Base-by-base conservation (phyloP, 2,797 vertebrate species). In the Manis crassicaudata region DNA sequence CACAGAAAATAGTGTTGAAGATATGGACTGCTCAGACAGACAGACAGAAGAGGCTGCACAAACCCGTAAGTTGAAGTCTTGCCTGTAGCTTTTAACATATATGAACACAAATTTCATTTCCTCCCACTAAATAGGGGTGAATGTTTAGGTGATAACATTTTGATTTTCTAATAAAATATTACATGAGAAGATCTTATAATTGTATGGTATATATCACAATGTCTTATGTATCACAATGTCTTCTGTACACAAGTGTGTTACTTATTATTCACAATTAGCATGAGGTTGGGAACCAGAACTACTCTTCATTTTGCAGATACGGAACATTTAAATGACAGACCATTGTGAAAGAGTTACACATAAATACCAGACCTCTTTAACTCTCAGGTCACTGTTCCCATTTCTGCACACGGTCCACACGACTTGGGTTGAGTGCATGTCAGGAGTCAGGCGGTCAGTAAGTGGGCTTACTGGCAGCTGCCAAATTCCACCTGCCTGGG, bases 1-100 rank as follows among this genome's bases (percentile, higher is more conserved):
- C 58, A 4, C 67, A 4, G 97, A 89, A 70, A 81, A 27, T 1
- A 88, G 95, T 75, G 70, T 27, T 10, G 98, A 98, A 92, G 98
- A 97, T 32, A 29, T 81, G 95, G 97, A 93, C 54, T 97, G 97
- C 96, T 96, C 97, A 25, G 52, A 67, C 12, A 77, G 89, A 52
- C 98, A 92, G 92, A 95, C 72, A 67, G 76, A 91, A 17, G 96
- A 72, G 32, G 50, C 35, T 70, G 0, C 82, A 50, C 58, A 94
- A 85, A 97, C 98, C 6, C 97, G 98, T 99, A 97, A 98, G 98
- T 98, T 18, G 50, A 85, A 14, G 2, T 35, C 37, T 73, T 50
- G 50, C 77, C 25, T 20, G 0, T 65, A 62, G 7, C 16, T 37
- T 72, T 70, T 40, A 73, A 8, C 14, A 0, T 13, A 3, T 14